Evolutionary conservation across 2,797 vertebrate genomes (phyloP).

Genomic region (Atherinosoma microstoma): DNA sequence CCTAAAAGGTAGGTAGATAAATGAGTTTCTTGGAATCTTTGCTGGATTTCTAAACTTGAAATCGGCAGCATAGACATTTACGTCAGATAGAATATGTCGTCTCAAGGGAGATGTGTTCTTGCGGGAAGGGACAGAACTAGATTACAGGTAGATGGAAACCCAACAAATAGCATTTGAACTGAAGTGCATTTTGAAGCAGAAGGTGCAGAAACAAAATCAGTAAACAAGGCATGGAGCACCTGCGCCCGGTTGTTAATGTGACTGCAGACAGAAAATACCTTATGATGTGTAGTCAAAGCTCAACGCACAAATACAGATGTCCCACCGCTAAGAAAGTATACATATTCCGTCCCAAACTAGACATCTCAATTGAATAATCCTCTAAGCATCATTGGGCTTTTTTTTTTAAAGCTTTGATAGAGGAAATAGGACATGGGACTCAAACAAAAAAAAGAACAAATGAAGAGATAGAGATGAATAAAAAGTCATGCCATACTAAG

Average conservation of each 20-base stretch:
- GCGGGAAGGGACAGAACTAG: slow-evolving; percentile 27
- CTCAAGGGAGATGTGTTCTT: slow-evolving; percentile 32
- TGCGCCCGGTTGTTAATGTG: slow-evolving; percentile 3
- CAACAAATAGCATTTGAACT: slow-evolving; percentile 41
- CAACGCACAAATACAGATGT: slow-evolving; percentile 10
- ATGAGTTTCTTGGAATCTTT: slow-evolving; percentile 22
- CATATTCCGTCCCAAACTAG: slow-evolving; percentile 8
- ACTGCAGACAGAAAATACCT: slow-evolving; percentile 16
- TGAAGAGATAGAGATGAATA: slow-evolving; percentile 30
- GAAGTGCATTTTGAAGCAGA: slow-evolving; percentile 38
- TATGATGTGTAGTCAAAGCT: slow-evolving; percentile 28
- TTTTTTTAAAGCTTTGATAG: neutral
- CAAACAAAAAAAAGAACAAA: slow-evolving; percentile 32
- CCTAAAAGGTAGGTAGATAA: neutral
- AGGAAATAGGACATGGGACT: slow-evolving; percentile 32
- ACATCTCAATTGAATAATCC: slow-evolving; percentile 38
- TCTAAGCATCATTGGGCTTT: slow-evolving; percentile 1
- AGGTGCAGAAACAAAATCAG: slow-evolving; percentile 34
- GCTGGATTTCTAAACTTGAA: slow-evolving; percentile 41
- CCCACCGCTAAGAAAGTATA: neutral
- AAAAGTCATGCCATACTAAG: slow-evolving; percentile 38
- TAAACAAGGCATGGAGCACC: slow-evolving; percentile 39
- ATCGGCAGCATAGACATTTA: slow-evolving; percentile 43
- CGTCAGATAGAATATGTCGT: slow-evolving; percentile 26
- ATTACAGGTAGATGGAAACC: slow-evolving; percentile 35